These are phyloP conservation scores for Acheta domesticus DNA, from an alignment of 2,888 invertebrate species.

Conservation along the genomic window DNA sequence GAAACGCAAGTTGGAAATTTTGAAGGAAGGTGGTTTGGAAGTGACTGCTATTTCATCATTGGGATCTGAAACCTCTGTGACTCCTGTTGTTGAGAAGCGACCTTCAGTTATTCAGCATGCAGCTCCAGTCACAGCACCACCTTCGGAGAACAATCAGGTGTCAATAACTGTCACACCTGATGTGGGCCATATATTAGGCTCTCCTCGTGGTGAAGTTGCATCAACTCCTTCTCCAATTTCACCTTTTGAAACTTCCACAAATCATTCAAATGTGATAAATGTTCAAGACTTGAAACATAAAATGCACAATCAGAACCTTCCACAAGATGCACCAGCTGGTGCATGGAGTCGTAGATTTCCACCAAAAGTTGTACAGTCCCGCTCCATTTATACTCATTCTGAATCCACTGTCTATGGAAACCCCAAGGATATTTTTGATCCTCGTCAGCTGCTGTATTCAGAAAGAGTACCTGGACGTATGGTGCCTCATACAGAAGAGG, in stretches of 20 bases:
- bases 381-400: slow-evolving; percentile 55
- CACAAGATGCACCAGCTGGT: slow-evolving; percentile 28
- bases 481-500: slow-evolving; percentile 44
- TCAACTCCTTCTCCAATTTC: slow-evolving; percentile 28
- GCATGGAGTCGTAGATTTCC: slow-evolving; percentile 33
- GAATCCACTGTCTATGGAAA: slow-evolving; percentile 63
- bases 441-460: slow-evolving; percentile 52
- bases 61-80: slow-evolving; percentile 37
- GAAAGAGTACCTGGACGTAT: slow-evolving; percentile 50
- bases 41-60: slow-evolving; percentile 62
- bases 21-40: slow-evolving; percentile 71
- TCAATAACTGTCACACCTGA: slow-evolving; percentile 53
- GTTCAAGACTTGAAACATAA: slow-evolving; percentile 31
- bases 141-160: slow-evolving; percentile 39
- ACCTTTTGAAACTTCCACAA: slow-evolving; percentile 20
- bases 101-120: slow-evolving; percentile 51
- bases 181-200: slow-evolving; percentile 48
- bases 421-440: slow-evolving; percentile 63
- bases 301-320: slow-evolving; percentile 24
- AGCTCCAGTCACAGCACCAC: slow-evolving; percentile 26
- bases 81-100: slow-evolving; percentile 30
- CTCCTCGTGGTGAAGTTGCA: slow-evolving; percentile 37
- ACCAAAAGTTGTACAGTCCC: slow-evolving; percentile 53
- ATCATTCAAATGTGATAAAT: slow-evolving; percentile 26
- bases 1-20: slow-evolving; percentile 67